Percentiles rank a stretch among this genome's conserved stretches.
These are phyloP conservation scores for Amazona guildingii DNA, from an alignment of 2,113 vertebrate genomes.

Conservation along the genomic window DNA sequence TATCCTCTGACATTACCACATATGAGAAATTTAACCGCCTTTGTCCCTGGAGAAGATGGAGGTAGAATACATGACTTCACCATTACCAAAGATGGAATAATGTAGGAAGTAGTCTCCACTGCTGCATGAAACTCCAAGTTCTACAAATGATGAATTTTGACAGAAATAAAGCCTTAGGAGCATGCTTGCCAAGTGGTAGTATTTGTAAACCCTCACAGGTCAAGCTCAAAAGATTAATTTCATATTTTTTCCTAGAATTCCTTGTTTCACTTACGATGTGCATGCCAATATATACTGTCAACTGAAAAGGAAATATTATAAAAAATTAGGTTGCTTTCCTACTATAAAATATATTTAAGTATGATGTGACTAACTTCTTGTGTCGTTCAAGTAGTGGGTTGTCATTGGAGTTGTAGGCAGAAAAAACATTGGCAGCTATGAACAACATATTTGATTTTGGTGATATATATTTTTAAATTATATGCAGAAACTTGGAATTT, in stretches of 20 bases:
- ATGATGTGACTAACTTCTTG: constrained; percentile 13
- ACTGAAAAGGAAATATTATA: constrained; percentile 5
- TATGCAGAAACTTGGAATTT: not conserved
- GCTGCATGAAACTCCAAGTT: not conserved
- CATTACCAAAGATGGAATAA: not conserved
- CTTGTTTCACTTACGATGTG: not conserved
- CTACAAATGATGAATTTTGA: constrained; percentile 1
- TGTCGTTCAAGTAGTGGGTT: not conserved
- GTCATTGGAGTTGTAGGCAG: not conserved
- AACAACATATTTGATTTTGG: constrained; percentile 1
- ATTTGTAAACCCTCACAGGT: not conserved
- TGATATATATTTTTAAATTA: not conserved
- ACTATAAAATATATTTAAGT: not conserved
- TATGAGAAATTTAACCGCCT: not conserved
- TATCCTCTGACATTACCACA: not conserved
- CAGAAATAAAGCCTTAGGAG: not conserved
- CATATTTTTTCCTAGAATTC: not conserved
- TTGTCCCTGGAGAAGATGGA: not conserved
- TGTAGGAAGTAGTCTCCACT: not conserved
- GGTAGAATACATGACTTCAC: not conserved
- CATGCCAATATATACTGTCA: constrained; percentile 4
- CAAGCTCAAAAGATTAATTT: constrained; percentile 19
- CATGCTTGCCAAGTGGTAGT: not conserved
- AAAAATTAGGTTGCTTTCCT: not conserved
- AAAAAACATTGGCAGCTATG: constrained; percentile 23